A percentile compares a stretch with the other conserved stretches of the same genome.
phyloP scores from a whole-genome alignment of 2,888 invertebrate species.

The Acleris emargana region DNA sequence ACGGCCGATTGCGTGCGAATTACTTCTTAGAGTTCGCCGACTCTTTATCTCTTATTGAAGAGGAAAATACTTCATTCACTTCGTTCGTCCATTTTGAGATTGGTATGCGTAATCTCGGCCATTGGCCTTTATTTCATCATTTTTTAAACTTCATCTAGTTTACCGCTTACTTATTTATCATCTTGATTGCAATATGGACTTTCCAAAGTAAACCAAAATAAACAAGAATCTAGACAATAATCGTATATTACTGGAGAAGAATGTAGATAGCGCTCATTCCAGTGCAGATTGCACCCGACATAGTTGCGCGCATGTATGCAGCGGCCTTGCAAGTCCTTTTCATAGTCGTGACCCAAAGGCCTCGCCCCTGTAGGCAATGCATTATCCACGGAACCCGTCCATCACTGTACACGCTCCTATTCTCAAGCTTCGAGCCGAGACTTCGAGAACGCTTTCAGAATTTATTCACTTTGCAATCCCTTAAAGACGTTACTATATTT shows the following conservation, averaged over 20 bases:
- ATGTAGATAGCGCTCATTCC: constrained; percentile 23
- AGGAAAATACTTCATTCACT: constrained; percentile 37
- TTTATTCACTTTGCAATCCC: constrained; percentile 8
- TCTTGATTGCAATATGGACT: no score
- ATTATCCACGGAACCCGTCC: constrained; percentile 30
- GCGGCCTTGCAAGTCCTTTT: constrained; percentile 73
- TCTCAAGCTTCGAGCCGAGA: constrained; percentile 11
- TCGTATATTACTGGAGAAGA: neutral
- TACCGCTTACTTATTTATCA: no score
- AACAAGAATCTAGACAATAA: no score
- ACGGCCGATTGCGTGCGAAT: constrained; percentile 65
- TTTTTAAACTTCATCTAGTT: no score
- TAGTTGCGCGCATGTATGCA: constrained; percentile 39
- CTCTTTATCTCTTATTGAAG: constrained; percentile 50
- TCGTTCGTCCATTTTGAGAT: constrained; percentile 11
- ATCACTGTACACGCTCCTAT: constrained; percentile 18
- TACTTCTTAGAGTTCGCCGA: constrained; percentile 59
- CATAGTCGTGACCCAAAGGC: constrained; percentile 77
- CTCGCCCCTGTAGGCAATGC: constrained; percentile 58
- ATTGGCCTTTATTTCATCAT: no score
- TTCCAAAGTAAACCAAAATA: no score
- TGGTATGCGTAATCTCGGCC: no score
- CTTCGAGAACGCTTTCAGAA: neutral
- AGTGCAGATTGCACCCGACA: constrained; percentile 38
- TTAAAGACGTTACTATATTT: neutral